These are phyloP conservation scores for Eueides isabella DNA, from an alignment of 1,140 invertebrate genomes.

Conservation along the genomic window DNA sequence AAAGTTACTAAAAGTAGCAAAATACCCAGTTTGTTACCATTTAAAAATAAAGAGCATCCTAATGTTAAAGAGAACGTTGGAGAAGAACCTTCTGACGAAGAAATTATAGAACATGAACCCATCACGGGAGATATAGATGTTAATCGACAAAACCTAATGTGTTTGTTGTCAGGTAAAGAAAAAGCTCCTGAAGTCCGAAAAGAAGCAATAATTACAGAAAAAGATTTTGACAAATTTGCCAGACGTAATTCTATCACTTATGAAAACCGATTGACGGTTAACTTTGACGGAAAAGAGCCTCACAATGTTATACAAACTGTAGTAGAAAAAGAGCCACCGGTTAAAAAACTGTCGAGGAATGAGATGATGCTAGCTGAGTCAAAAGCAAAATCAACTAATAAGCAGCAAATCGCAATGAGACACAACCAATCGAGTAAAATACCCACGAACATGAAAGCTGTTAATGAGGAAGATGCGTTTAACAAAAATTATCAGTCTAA, in stretches of 20 bases:
- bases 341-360: conserved; percentile 62
- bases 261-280: conserved; percentile 70
- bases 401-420: conserved; percentile 48
- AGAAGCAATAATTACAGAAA: conserved; percentile 73
- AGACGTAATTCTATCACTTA: conserved; percentile 74
- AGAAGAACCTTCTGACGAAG: conserved; percentile 66
- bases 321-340: conserved; percentile 55
- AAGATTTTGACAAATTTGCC: conserved; percentile 79
- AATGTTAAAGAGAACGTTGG: conserved; percentile 49
- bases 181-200: conserved; percentile 51
- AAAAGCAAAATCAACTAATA: conserved; percentile 56
- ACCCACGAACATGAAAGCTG: conserved; percentile 44
- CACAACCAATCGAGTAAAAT: conserved; percentile 51
- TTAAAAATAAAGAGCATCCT: conserved; percentile 50
- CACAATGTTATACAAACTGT: conserved; percentile 68
- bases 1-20: conserved; percentile 31
- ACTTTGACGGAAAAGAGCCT: conserved; percentile 63
- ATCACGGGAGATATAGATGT: conserved; percentile 66
- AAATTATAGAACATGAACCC: conserved; percentile 71
- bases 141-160: conserved; percentile 46
- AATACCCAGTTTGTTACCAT: conserved; percentile 52
- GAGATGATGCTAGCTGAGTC: conserved; percentile 57
- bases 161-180: conserved; percentile 43
- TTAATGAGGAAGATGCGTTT: conserved; percentile 49
- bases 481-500: conserved; percentile 73